These are phyloP conservation scores for Drosophila meridionalis DNA, from an alignment of 2,888 invertebrate genomes.

Conservation along the genomic window DNA sequence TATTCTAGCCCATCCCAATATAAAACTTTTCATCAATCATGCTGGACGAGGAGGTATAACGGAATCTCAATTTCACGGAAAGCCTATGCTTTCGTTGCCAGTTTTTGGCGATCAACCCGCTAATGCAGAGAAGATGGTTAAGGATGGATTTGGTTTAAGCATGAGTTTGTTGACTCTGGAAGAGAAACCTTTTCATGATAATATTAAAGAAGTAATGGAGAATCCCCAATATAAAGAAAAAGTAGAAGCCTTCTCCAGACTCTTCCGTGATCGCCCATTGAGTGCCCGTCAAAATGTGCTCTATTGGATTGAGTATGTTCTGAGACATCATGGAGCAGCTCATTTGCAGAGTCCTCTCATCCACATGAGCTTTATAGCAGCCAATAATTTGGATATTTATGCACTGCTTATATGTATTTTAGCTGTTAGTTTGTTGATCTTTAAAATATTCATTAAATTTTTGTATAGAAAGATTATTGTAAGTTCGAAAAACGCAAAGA, in stretches of 20 bases:
- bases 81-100: slow-evolving; percentile 85
- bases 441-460: not conserved
- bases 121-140: slow-evolving; percentile 70
- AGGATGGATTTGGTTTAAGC: slow-evolving; percentile 71
- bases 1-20: slow-evolving; percentile 87
- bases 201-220: slow-evolving; percentile 57
- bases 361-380: slow-evolving; percentile 84
- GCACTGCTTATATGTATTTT: slow-evolving; percentile 37
- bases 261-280: slow-evolving; percentile 86
- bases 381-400: slow-evolving; percentile 85
- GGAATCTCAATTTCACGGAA: slow-evolving; percentile 87
- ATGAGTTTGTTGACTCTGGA: slow-evolving; percentile 59
- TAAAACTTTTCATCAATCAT: slow-evolving; percentile 88
- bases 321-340: slow-evolving; percentile 86
- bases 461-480: no score
- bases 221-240: slow-evolving; percentile 64
- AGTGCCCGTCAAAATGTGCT: slow-evolving; percentile 86
- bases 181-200: slow-evolving; percentile 42
- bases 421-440: not conserved
- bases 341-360: slow-evolving; percentile 86
- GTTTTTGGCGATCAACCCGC: slow-evolving; percentile 80
- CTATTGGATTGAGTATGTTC: slow-evolving; percentile 87
- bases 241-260: slow-evolving; percentile 84
- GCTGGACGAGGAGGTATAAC: slow-evolving; percentile 88
- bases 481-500: not conserved